A percentile compares a stretch with the other conserved stretches of the same genome.
These are phyloP conservation scores for Thera britannica DNA, from an alignment of 2,888 invertebrate genomes.

Conservation along the genomic window DNA sequence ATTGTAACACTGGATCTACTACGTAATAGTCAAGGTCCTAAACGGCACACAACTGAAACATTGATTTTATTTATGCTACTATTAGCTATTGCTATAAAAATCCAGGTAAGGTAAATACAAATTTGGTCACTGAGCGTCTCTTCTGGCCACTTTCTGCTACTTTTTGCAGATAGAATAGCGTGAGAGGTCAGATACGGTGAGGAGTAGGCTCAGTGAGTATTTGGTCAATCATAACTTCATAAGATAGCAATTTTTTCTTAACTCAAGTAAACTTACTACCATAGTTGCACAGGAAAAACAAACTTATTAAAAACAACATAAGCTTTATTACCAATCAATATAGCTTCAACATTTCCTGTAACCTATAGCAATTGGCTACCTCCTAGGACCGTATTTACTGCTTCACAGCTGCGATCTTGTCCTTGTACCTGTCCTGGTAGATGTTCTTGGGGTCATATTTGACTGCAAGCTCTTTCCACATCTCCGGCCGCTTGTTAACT, in stretches of 20 bases:
- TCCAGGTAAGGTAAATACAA: too few relatives aligned
- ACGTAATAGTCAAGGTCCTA: not conserved
- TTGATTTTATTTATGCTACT: too few relatives aligned
- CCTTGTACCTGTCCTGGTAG: conserved; percentile 87
- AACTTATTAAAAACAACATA: conserved; percentile 3
- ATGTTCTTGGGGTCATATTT: conserved; percentile 89
- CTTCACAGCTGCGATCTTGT: conserved; percentile 66
- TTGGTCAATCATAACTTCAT: too few relatives aligned
- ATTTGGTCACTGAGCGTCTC: too few relatives aligned
- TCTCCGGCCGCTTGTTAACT: conserved; percentile 87
- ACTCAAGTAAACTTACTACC: too few relatives aligned
- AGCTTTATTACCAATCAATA: conserved; percentile 12
- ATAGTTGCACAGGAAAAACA: not conserved
- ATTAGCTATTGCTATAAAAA: too few relatives aligned
- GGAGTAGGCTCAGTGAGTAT: too few relatives aligned
- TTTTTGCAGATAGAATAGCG: too few relatives aligned
- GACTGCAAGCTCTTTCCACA: conserved; percentile 87
- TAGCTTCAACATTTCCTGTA: not conserved
- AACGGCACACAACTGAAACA: too few relatives aligned
- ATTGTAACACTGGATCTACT: not conserved
- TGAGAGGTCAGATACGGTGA: too few relatives aligned
- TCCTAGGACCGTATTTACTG: conserved; percentile 12
- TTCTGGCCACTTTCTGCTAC: too few relatives aligned
- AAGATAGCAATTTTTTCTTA: too few relatives aligned
- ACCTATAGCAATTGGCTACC: conserved; percentile 4